Evolutionary conservation across 1,140 invertebrate species (phyloP).

Genomic region (Drosophila biarmipes): DNA sequence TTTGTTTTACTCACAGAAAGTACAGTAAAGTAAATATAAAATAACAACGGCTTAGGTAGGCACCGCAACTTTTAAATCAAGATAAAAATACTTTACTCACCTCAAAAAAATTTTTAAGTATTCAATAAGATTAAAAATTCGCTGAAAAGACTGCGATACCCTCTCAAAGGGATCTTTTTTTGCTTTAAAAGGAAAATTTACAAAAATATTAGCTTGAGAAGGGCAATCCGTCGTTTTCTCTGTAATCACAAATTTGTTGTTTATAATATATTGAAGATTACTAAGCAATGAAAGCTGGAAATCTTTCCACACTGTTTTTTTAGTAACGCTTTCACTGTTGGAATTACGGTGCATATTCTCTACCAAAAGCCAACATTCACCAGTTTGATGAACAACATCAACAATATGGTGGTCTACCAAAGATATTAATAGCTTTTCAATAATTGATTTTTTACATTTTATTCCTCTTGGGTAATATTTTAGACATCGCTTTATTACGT

Average conservation of each 20-base stretch:
- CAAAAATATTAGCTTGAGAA: background rate
- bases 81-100: slow-evolving; percentile 5
- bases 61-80: too few species aligned
- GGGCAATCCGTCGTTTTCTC: background rate
- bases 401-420: slow-evolving; percentile 34
- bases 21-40: too few species aligned
- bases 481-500: slow-evolving; percentile 37
- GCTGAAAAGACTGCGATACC: slow-evolving; percentile 19
- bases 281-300: slow-evolving; percentile 37
- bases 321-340: background rate
- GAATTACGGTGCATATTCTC: slow-evolving; percentile 36
- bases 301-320: slow-evolving; percentile 37
- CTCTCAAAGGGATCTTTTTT: slow-evolving; percentile 40
- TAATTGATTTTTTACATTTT: slow-evolving; percentile 21
- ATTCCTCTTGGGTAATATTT: slow-evolving; percentile 50
- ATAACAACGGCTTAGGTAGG: too few species aligned
- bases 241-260: background rate
- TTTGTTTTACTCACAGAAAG: background rate
- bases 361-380: slow-evolving; percentile 50
- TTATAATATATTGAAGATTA: slow-evolving; percentile 28
- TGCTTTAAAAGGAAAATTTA: slow-evolving; percentile 7
- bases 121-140: slow-evolving; percentile 46
- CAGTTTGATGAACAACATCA: slow-evolving; percentile 43
- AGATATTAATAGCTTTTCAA: slow-evolving; percentile 17
- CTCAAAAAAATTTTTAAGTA: slow-evolving; percentile 46